These are phyloP conservation scores for Erpobdella octoculata DNA, from an alignment of 2,888 invertebrate genomes.

Conservation along the genomic window DNA sequence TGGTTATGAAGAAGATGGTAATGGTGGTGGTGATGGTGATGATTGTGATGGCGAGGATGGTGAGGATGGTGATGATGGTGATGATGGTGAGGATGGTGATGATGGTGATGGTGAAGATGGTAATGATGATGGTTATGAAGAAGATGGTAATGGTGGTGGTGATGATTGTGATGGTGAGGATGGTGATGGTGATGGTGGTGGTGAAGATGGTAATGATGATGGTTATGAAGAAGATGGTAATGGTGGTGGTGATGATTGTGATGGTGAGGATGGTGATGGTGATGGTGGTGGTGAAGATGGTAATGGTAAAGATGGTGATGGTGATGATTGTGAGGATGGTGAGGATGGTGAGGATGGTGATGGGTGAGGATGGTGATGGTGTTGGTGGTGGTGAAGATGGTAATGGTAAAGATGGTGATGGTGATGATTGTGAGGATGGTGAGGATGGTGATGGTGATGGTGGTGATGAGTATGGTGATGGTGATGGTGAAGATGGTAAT, in stretches of 20 bases:
- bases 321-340: no score
- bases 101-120: not conserved
- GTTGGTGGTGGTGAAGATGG: not conserved
- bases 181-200: constrained; percentile 5
- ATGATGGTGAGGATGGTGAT: no score
- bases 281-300: constrained; percentile 5
- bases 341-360: not conserved
- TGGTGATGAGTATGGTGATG: not conserved
- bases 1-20: no score
- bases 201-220: not conserved
- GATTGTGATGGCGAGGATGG: not conserved
- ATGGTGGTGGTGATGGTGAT: not conserved
- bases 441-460: not conserved
- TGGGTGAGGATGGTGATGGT: not conserved
- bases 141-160: not conserved
- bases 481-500: no score
- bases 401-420: not conserved
- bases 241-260: no score
- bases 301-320: no score
- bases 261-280: no score
- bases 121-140: not conserved
- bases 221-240: not conserved
- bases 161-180: not conserved
- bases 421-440: not conserved
- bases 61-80: no score